Percentiles rank a stretch among this genome's conserved stretches.
Evolutionary conservation across 2,797 vertebrate genomes (phyloP).

Genomic region (Sarcophilus harrisii): DNA sequence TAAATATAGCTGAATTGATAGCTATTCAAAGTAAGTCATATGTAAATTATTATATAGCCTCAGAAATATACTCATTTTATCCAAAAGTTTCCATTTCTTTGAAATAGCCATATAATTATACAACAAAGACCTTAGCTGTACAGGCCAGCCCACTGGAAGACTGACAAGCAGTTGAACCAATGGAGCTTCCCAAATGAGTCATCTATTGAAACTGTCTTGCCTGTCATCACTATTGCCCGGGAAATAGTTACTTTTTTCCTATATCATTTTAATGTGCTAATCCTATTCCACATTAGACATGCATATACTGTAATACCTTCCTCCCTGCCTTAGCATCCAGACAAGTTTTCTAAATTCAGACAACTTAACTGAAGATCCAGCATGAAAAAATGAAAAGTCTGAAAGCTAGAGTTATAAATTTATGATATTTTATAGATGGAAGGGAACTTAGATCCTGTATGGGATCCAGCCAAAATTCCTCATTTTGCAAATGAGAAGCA

Average conservation of each 20-base stretch:
- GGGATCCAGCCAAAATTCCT: background rate
- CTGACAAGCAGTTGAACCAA: background rate
- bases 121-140: background rate
- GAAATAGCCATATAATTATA: background rate
- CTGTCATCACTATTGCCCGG: background rate
- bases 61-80: background rate
- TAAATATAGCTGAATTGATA: background rate
- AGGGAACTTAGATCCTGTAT: background rate
- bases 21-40: background rate
- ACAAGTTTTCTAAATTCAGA: background rate
- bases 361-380: background rate
- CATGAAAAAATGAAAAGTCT: background rate
- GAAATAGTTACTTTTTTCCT: conserved; percentile 18
- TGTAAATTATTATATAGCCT: conserved; percentile 7
- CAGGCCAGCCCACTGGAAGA: background rate
- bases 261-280: background rate
- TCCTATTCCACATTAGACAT: background rate
- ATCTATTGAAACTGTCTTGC: background rate
- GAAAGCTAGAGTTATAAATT: background rate
- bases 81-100: conserved; percentile 5
- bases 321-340: background rate
- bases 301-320: background rate
- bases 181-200: background rate
- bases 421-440: background rate
- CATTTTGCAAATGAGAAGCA: background rate